Conservation (phyloP, 2,797 vertebrate genomes). For the Varecia variegata region DNA sequence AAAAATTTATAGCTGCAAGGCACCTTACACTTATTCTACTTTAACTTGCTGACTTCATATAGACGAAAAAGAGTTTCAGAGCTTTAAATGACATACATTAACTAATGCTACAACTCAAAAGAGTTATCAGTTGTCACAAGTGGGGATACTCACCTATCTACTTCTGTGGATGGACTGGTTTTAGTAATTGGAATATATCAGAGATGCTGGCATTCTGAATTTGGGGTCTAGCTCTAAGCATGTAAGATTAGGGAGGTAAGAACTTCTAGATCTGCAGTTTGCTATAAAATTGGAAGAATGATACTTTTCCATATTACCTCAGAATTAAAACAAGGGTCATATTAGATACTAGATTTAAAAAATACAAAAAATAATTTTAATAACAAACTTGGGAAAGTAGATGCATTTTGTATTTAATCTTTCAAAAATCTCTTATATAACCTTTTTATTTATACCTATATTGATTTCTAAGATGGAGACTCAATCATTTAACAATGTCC, state of each 20-base stretch:
- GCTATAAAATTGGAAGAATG: not conserved
- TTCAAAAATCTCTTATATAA: no score
- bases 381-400: no score
- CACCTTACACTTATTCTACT: not conserved
- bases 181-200: not conserved
- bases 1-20: not conserved
- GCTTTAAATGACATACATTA: not conserved
- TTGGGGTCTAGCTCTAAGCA: constrained; percentile 3
- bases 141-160: not conserved
- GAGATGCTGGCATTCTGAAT: not conserved
- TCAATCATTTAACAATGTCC: not conserved
- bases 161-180: not conserved
- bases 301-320: not conserved
- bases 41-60: not conserved
- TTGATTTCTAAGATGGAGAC: not conserved
- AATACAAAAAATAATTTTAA: not conserved
- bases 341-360: not conserved
- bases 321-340: not conserved
- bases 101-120: not conserved
- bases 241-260: not conserved
- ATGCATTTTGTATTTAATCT: no score
- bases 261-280: not conserved
- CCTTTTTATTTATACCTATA: no score
- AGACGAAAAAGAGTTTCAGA: not conserved
- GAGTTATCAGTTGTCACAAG: not conserved